phyloP scores from a whole-genome alignment of 1,140 invertebrate species.

The Ruditapes philippinarum region DNA sequence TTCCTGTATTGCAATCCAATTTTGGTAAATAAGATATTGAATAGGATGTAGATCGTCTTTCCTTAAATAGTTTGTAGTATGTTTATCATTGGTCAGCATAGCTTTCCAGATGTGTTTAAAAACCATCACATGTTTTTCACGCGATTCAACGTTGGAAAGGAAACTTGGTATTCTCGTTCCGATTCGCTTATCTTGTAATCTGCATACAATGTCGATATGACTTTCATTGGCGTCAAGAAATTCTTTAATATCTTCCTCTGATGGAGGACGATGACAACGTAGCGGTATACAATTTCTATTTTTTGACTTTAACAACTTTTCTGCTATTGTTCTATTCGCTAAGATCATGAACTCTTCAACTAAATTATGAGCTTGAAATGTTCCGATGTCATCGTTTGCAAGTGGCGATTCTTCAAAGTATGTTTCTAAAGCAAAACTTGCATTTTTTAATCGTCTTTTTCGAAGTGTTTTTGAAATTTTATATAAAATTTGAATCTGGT shows the following conservation, averaged over 20 bases:
- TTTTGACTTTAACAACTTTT: background rate
- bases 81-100: conserved; percentile 91
- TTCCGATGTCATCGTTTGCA: conserved; percentile 64
- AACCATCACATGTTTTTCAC: background rate
- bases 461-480: conserved; percentile 69
- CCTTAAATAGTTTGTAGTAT: conserved; percentile 91
- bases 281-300: conserved; percentile 60
- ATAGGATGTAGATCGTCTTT: conserved; percentile 87
- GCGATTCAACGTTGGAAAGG: too few species aligned
- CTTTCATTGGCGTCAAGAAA: conserved; percentile 61
- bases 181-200: conserved; percentile 56
- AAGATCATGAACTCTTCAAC: conserved; percentile 78
- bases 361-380: conserved; percentile 78
- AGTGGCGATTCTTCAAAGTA: conserved; percentile 43
- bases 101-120: conserved; percentile 88
- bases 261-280: conserved; percentile 67
- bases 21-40: conserved; percentile 27
- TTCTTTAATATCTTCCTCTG: conserved; percentile 52
- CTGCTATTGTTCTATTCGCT: conserved; percentile 50
- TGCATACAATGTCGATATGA: conserved; percentile 56
- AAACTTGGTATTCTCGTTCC: background rate
- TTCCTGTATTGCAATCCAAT: conserved; percentile 71
- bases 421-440: conserved; percentile 67
- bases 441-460: conserved; percentile 69
- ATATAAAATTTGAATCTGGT: conserved; percentile 69